A percentile compares a stretch with the other conserved stretches of the same genome.
phyloP scores from a whole-genome alignment of 1,140 invertebrate species.

The Trachelipus rathkii region DNA sequence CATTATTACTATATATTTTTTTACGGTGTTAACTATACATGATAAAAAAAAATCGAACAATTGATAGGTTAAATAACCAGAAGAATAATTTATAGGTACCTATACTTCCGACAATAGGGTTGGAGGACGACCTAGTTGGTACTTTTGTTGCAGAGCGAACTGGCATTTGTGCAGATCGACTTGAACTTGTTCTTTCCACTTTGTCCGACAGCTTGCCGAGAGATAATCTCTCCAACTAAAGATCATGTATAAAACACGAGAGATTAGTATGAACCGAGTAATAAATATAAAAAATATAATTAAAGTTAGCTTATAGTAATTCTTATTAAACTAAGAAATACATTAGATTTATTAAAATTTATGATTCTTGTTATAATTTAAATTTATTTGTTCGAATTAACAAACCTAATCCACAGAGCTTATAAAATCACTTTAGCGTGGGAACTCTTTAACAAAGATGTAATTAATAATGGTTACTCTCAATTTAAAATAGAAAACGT shows the following conservation, averaged over 20 bases:
- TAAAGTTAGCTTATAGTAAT: neutral
- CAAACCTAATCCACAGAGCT: no score
- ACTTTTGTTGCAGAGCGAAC: neutral
- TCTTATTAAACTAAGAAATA: neutral
- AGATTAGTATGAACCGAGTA: neutral
- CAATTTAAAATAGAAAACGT: no score
- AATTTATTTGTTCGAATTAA: neutral
- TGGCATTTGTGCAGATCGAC: neutral
- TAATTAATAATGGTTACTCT: no score
- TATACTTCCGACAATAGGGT: neutral
- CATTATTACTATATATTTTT: no score
- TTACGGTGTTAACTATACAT: no score
- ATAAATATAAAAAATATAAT: no score
- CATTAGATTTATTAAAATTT: neutral
- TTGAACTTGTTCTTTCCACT: neutral
- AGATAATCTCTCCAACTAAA: neutral
- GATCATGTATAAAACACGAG: neutral
- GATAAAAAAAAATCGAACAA: no score
- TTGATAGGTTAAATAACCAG: no score
- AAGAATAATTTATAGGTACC: neutral
- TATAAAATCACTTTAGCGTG: no score
- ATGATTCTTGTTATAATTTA: neutral
- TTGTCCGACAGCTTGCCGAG: neutral
- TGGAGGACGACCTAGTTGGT: neutral
- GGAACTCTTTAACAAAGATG: no score